Base-by-base conservation (phyloP, 2,888 invertebrate genomes). In the Nomada goodeniana region DNA sequence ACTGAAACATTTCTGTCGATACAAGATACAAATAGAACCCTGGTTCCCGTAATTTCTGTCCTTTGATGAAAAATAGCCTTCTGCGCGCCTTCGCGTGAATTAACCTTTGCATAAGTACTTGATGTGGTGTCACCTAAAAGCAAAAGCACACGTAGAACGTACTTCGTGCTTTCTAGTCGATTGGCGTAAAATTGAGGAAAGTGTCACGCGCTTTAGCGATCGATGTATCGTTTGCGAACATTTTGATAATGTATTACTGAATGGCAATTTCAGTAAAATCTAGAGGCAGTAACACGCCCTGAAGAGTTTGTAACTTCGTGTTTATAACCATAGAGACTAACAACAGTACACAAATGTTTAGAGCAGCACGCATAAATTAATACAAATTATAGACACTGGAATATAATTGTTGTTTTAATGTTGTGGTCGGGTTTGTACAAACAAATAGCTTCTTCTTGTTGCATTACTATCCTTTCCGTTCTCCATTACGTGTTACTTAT, bases 81-180 rank as follows among this genome's bases (percentile, higher is more conserved):
- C 52, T 80, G 44, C 65, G 70, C 55, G 81, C 74, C 75, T 81
- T 74, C 60, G 50, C 26, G 44, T 52, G 23, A 74, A 57, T n/a
- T 60, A 26, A 36, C 42, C 59, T 69, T 9, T 26, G 42, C 53
- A 20, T 53, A 64, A 74, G 69, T 59, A 64, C 57, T 53, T 52
- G 59, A 36, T 70, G 52, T 59, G 20, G 29, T 36, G 26, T 69
- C 26, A 53, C 44, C 23, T 20, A 7, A 59, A 15, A 29, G 42
- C 7, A 29, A 55, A 26, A 60, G 26, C 53, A 53, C 20, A 53
- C 20, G 10, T 53, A 18, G 9, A 53, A 53, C 36, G 36, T 36
- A 36, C 36, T 36, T 36, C 53, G 26, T 50, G 63, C 63, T 42
- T 63, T 55, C 26, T 78, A 78, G 68, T 26, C 3, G 7, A 5